Conservation (phyloP, 2,888 invertebrate genomes). For the Asteroscopus sphinx region DNA sequence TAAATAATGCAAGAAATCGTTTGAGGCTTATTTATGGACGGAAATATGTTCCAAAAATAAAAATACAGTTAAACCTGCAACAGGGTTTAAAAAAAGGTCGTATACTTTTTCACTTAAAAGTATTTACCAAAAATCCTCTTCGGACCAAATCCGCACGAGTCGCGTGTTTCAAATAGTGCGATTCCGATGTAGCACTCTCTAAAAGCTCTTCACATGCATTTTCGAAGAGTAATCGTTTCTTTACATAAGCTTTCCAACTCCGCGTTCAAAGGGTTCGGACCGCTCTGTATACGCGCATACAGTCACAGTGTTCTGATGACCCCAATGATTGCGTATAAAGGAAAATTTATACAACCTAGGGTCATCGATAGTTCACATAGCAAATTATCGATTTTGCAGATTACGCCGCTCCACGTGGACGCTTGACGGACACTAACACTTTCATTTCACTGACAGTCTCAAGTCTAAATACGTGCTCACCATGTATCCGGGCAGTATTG, state of each 20-base stretch:
- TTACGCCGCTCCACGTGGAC: constrained; percentile 41
- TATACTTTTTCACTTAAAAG: constrained; percentile 36
- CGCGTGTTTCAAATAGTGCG: constrained; percentile 33
- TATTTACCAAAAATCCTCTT: constrained; percentile 32
- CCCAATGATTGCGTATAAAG: constrained; percentile 29
- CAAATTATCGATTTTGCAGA: constrained; percentile 35
- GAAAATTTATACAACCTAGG: constrained; percentile 36
- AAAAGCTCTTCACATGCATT: constrained; percentile 45
- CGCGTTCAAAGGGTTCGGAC: constrained; percentile 29
- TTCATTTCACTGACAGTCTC: constrained; percentile 44
- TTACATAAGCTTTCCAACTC: constrained; percentile 30
- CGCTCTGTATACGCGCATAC: constrained; percentile 21
- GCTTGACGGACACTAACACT: constrained; percentile 31
- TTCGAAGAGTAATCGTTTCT: constrained; percentile 42
- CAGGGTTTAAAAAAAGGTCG: constrained; percentile 37
- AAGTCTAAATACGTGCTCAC: constrained; percentile 61
- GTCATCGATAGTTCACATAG: constrained; percentile 35
- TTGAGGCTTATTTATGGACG: constrained; percentile 44
- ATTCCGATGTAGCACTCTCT: constrained; percentile 36
- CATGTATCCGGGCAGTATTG: constrained; percentile 82
- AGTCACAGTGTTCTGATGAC: constrained; percentile 42
- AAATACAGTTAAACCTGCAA: constrained; percentile 31
- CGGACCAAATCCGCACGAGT: constrained; percentile 34
- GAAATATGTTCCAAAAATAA: constrained; percentile 31
- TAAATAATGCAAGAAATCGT: constrained; percentile 26